A percentile compares a stretch with the other conserved stretches of the same genome.
Evolutionary conservation across 2,797 vertebrate genomes (phyloP).

Genomic region (Siniperca scherzeri): DNA sequence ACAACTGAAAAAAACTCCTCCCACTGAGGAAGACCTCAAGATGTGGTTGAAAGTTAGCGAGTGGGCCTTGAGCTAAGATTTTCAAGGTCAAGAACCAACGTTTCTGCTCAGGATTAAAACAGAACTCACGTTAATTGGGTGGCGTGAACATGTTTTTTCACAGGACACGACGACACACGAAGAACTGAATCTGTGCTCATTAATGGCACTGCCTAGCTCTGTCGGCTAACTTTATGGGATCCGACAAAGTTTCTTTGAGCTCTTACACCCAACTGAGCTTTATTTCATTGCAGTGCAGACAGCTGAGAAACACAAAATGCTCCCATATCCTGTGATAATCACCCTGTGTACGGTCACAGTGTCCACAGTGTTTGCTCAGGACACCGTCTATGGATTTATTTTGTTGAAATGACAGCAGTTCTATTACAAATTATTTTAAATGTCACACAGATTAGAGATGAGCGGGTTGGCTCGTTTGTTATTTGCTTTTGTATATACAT

Average conservation of each 20-base stretch:
- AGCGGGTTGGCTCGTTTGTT: slow-evolving; percentile 4
- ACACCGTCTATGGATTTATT: slow-evolving; percentile 47
- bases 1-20: background rate
- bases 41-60: background rate
- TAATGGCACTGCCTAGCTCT: background rate
- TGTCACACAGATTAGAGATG: slow-evolving; percentile 53
- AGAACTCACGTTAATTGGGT: background rate
- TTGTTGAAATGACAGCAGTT: slow-evolving; percentile 28
- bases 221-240: slow-evolving; percentile 28
- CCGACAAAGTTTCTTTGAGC: slow-evolving; percentile 28
- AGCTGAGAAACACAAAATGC: slow-evolving; percentile 48
- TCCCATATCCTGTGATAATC: slow-evolving; percentile 41
- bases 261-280: slow-evolving; percentile 25
- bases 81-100: background rate
- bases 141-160: background rate
- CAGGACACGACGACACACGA: background rate
- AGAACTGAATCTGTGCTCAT: background rate
- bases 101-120: background rate
- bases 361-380: slow-evolving; percentile 59
- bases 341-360: slow-evolving; percentile 77
- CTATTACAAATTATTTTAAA: slow-evolving; percentile 46
- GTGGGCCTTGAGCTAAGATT: too few relatives aligned
- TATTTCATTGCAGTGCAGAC: slow-evolving; percentile 48
- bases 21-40: background rate
- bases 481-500: slow-evolving; percentile 7